Base-by-base conservation (phyloP, 2,888 invertebrate genomes). In the Hartigia nigra region DNA sequence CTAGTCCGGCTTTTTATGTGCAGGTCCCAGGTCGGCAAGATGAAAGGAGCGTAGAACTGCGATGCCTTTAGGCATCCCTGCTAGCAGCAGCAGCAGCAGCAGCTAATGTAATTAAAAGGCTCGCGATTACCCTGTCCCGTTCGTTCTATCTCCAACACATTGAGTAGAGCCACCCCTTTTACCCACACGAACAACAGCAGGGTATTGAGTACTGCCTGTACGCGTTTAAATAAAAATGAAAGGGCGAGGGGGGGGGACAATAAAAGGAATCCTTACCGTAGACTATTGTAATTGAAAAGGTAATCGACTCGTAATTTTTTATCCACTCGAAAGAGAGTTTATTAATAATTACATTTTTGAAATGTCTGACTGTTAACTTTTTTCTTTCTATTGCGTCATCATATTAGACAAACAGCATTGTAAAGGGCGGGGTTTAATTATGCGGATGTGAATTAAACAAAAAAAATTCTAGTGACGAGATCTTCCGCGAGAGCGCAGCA, bases 21-120 rank as follows among this genome's bases (percentile, higher is more conserved):
- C 31, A 37, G 35, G 31, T 81, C 81, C 81, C 82, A 78, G 81
- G 80, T 81, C 85, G 85, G 85, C 81, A 81, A 85, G 85, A 85
- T 85, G 85, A 85, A 85, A 85, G 84, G 79, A 84, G 81, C 78
- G 80, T 79, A 81, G 81, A 80, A 81, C 75, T 32, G 39, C 69
- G 77, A 76, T 80, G 81, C 84, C 83, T 80, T 81, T 76, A 78
- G 81, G 84, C 84, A 84, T 81, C 81, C 83, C 82, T 81, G 55
- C 55, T 55, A 55, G 55, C 23, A 23, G 55, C 55, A 55, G 23
- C 23, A 55, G 23, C 37, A 80, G 81, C 82, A 82, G 83, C 79
- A 82, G 84, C 86, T 88, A 88, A 88, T 88, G 86, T 88, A 88
- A 88, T 88, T 88, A 87, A 88, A 87, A 85, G 86, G 86, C 85